phyloP scores from a whole-genome alignment of 1,140 invertebrate genomes.

The Achatina immaculata region DNA sequence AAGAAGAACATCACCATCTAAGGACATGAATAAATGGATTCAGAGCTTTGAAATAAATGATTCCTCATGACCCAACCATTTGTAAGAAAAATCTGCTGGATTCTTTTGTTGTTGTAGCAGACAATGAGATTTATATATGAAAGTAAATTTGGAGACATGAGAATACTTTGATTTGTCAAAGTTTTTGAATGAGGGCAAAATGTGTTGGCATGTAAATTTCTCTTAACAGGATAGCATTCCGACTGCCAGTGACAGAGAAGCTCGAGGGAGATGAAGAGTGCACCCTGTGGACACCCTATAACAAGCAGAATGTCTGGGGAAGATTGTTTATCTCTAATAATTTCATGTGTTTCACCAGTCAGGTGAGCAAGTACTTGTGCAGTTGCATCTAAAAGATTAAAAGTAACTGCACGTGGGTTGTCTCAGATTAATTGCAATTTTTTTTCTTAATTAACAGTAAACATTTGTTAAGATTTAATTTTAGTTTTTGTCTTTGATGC shows the following conservation, averaged over 20 bases:
- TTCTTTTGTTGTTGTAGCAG: no score
- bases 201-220: background rate
- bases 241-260: constrained; percentile 88
- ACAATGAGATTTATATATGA: no score
- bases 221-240: constrained; percentile 82
- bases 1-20: no score
- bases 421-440: background rate
- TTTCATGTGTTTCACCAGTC: constrained; percentile 96
- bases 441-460: background rate
- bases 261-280: constrained; percentile 92
- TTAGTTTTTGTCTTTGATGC: no score
- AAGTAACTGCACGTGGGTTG: background rate
- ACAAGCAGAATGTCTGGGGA: constrained; percentile 91
- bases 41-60: no score
- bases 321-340: constrained; percentile 92
- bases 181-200: no score
- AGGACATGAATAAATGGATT: no score
- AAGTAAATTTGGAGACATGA: no score
- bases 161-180: no score
- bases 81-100: no score
- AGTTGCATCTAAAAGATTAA: background rate
- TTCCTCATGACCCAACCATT: no score
- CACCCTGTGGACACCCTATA: constrained; percentile 94
- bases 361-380: constrained; percentile 79
- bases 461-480: background rate